Percentiles rank a stretch among this genome's conserved stretches.
Conservation (phyloP, 2,797 vertebrate species). For the Ctenosaura bakeri region DNA sequence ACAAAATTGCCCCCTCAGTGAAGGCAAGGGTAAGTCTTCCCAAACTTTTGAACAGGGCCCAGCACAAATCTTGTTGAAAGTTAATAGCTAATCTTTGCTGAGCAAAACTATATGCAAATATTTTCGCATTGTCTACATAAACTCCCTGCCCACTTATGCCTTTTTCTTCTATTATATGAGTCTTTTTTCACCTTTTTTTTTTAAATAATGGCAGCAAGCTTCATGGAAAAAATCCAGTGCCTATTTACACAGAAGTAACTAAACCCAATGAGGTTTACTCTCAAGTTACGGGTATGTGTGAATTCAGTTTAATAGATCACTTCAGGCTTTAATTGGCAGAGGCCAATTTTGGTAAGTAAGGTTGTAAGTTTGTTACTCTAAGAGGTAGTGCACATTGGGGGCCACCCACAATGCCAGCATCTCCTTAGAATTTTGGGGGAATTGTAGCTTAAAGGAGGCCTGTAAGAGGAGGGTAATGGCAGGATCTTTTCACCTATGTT, state of each 20-base stretch:
- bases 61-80: background rate
- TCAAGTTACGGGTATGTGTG: no score
- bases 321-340: background rate
- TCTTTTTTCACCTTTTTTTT: background rate
- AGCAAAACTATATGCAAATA: background rate
- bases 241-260: background rate
- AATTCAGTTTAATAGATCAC: background rate
- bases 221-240: background rate
- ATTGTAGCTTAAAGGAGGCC: no score
- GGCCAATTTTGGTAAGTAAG: background rate
- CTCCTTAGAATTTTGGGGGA: no score
- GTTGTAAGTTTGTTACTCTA: no score
- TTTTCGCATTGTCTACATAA: background rate
- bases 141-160: background rate
- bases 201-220: background rate
- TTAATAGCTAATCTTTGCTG: background rate
- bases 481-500: no score
- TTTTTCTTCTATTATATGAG: background rate
- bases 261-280: no score
- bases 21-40: no score
- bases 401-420: no score
- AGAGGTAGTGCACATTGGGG: no score
- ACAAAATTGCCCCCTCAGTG: no score
- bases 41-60: background rate
- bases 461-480: no score